Evolutionary conservation across 2,797 vertebrate genomes (phyloP), one percentile per base, ranked within the genome.

Genomic region (Enteromius treurensis): DNA sequence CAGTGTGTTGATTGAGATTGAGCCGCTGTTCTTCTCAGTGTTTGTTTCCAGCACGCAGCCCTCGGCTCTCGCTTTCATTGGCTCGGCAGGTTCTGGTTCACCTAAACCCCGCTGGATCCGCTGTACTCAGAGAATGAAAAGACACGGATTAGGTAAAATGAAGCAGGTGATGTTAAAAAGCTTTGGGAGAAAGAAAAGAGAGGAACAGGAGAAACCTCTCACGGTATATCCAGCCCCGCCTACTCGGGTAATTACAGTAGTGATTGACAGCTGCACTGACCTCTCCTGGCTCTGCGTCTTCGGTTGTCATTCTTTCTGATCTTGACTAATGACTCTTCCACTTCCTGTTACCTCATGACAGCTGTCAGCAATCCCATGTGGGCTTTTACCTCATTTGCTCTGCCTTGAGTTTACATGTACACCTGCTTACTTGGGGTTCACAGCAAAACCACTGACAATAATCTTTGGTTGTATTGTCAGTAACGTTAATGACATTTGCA

Each of bases 1-100:
- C 93, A 92, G 89, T 90, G 37, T 84, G 85, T 89, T 77, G 80
- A 84, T 87, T 89, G 85, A n/a, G 51, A 51, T 65, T n/a, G 5
- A 11, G 11, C 82, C 62, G 65, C 51, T 4, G 15, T 21, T 37
- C 13, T 21, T 51, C 29, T 79, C 7, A 14, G 58, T 68, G 71
- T 34, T 15, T 55, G 65, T 77, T 71, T 65, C 26, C 37, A 69
- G 40, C 73, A 34, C 68, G 21, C 49, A 32, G 17, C 26, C 49
- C 58, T 40, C 4, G 0, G 70, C 76, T 60, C 37, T 53, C 32
- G 2, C 71, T 62, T 32, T 19, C 76, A 32, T 34, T 74, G 47
- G 70, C 26, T 51, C 8, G 45, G 21, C 11, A 40, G 74, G 34
- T 76, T 40, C 34, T 15, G 21, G 53, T 62, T 42, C n/a, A 45